A percentile compares a stretch with the other conserved stretches of the same genome.
phyloP scores from a whole-genome alignment of 2,797 vertebrate genomes.

The Syngnathus rostellatus region DNA sequence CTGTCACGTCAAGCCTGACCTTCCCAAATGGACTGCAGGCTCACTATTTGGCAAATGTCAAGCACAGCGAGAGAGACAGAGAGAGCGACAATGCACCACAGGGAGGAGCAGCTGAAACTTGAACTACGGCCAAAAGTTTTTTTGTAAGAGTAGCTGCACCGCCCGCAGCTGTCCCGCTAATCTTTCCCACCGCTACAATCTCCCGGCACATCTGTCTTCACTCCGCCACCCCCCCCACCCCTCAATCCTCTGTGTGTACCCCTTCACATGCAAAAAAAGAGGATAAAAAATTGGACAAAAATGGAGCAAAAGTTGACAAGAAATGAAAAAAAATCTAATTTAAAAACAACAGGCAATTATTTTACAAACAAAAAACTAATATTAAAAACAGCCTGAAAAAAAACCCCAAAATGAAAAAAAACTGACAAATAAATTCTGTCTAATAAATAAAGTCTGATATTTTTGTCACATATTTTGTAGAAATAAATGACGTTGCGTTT shows the following conservation, averaged over 20 bases:
- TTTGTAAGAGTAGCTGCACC: slow-evolving; percentile 48
- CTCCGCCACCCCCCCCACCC: background rate
- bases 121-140: slow-evolving; percentile 47
- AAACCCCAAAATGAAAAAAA: too few species aligned
- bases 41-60: slow-evolving; percentile 5
- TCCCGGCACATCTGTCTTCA: slow-evolving; percentile 53
- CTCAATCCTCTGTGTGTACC: background rate
- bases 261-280: background rate
- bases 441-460: too few species aligned
- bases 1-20: slow-evolving; percentile 4
- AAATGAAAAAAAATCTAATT: background rate
- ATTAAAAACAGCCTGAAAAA: background rate
- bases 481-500: too few species aligned
- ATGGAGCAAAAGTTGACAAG: background rate
- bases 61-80: background rate
- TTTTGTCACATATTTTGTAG: too few species aligned
- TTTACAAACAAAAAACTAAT: too few species aligned
- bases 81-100: slow-evolving; percentile 19
- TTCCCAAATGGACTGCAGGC: slow-evolving; percentile 3
- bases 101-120: slow-evolving; percentile 31
- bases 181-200: slow-evolving; percentile 42
- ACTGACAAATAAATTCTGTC: too few species aligned
- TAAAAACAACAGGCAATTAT: too few species aligned
- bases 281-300: background rate
- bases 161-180: slow-evolving; percentile 57